phyloP scores from a whole-genome alignment of 2,888 invertebrate species.

The Acleris sparsana region DNA sequence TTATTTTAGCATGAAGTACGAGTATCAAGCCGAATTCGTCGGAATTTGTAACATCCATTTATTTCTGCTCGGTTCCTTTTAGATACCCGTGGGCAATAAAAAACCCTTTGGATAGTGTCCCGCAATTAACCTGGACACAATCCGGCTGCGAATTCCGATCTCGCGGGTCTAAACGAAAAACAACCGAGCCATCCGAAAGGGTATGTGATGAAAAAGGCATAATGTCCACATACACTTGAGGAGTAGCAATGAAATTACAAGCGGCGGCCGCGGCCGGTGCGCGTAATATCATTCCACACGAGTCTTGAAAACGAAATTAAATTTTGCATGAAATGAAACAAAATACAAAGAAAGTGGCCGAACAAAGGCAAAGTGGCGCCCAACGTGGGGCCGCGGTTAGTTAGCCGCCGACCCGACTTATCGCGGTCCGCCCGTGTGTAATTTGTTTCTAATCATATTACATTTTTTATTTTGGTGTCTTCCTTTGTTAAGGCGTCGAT shows the following conservation, averaged over 20 bases:
- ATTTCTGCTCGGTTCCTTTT: background rate
- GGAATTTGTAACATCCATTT: no score
- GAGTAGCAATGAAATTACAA: constrained; percentile 77
- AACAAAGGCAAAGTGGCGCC: constrained; percentile 75
- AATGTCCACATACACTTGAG: constrained; percentile 82
- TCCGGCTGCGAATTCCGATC: constrained; percentile 77
- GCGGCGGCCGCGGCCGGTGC: constrained; percentile 68
- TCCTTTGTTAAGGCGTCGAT: constrained; percentile 40
- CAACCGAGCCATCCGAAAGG: constrained; percentile 72
- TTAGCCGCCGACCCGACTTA: constrained; percentile 58
- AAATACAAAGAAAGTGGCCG: constrained; percentile 81
- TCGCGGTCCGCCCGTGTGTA: constrained; percentile 59
- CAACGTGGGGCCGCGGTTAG: constrained; percentile 67
- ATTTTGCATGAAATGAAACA: constrained; percentile 83
- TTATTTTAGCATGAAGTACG: no score
- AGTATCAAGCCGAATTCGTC: no score
- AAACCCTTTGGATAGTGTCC: constrained; percentile 68
- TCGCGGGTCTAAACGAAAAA: constrained; percentile 70
- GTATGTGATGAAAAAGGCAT: constrained; percentile 82
- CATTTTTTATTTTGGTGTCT: constrained; percentile 62
- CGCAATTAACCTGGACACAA: constrained; percentile 79
- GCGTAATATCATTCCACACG: constrained; percentile 81
- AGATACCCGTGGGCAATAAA: constrained; percentile 50
- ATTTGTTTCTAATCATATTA: constrained; percentile 81
- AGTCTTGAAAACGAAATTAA: constrained; percentile 84